Evolutionary conservation across 2,888 invertebrate species (phyloP).

Genomic region (Ganaspis brasiliensis): DNA sequence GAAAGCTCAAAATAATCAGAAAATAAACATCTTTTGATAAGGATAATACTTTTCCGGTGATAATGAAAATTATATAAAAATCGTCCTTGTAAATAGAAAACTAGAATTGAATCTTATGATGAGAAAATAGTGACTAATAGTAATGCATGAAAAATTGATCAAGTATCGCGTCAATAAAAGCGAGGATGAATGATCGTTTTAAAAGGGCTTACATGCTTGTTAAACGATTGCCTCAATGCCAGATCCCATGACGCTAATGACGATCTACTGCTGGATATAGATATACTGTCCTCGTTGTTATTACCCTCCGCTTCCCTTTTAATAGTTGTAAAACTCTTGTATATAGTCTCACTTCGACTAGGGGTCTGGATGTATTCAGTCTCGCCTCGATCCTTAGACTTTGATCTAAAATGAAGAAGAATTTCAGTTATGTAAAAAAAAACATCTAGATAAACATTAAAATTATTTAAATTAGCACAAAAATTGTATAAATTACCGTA

Average conservation of each 20-base stretch:
- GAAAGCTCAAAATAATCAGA: background rate
- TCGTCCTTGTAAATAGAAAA: background rate
- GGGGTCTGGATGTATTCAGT: slow-evolving; percentile 80
- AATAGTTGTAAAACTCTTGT: slow-evolving; percentile 79
- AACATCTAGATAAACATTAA: too few relatives aligned
- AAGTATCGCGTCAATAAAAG: slow-evolving; percentile 29
- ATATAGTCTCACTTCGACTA: slow-evolving; percentile 78
- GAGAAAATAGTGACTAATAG: background rate
- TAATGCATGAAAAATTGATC: slow-evolving; percentile 11
- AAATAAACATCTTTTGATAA: slow-evolving; percentile 6
- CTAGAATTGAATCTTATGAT: background rate
- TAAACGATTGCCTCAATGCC: slow-evolving; percentile 81
- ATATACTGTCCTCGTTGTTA: slow-evolving; percentile 80
- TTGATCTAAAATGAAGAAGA: slow-evolving; percentile 71
- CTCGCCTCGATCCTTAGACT: slow-evolving; percentile 82
- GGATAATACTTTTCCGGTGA: background rate
- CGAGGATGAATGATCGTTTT: slow-evolving; percentile 32
- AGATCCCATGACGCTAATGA: slow-evolving; percentile 84
- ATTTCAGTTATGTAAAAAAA: too few relatives aligned
- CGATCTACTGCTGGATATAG: slow-evolving; percentile 84
- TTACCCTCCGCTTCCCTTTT: slow-evolving; percentile 78
- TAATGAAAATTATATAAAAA: slow-evolving; percentile 6
- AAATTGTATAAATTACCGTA: slow-evolving; percentile 13
- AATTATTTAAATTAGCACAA: too few relatives aligned
- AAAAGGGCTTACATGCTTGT: slow-evolving; percentile 79